Conservation (phyloP, 2,797 vertebrate genomes). For the Hybognathus amarus region DNA sequence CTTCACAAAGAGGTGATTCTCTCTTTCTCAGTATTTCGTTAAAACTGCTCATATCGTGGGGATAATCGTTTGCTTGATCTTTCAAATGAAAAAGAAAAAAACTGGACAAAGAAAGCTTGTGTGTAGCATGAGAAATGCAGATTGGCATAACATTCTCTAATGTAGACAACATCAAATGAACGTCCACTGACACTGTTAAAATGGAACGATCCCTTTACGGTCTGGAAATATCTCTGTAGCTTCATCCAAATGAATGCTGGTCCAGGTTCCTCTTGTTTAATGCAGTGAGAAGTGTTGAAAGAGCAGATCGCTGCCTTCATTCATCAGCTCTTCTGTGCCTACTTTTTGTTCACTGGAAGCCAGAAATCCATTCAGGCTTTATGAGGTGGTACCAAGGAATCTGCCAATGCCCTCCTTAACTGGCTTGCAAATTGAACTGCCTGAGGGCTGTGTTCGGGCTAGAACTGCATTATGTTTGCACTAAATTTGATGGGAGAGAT, state of each 20-base stretch:
- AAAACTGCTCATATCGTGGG: neutral
- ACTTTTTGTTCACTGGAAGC: neutral
- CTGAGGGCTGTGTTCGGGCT: neutral
- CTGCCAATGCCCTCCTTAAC: neutral
- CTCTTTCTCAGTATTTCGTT: neutral
- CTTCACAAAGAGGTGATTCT: neutral
- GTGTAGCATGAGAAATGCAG: neutral
- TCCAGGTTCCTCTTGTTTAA: conserved; percentile 9
- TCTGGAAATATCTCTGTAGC: neutral
- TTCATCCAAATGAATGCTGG: neutral
- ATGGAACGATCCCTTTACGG: neutral
- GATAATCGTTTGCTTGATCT: neutral
- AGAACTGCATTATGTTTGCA: neutral
- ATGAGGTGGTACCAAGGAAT: conserved; percentile 34
- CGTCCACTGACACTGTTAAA: neutral
- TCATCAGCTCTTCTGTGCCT: neutral
- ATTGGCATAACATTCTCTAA: neutral
- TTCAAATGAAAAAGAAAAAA: neutral
- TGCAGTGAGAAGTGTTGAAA: conserved; percentile 12
- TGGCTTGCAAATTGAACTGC: conserved; percentile 16
- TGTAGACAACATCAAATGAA: neutral
- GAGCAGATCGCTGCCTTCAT: neutral
- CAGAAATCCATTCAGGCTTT: conserved; percentile 12
- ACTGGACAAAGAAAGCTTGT: no score
- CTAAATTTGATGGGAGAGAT: neutral